Base-by-base conservation (phyloP, 2,888 invertebrate species). In the Ectobius pallidus region DNA sequence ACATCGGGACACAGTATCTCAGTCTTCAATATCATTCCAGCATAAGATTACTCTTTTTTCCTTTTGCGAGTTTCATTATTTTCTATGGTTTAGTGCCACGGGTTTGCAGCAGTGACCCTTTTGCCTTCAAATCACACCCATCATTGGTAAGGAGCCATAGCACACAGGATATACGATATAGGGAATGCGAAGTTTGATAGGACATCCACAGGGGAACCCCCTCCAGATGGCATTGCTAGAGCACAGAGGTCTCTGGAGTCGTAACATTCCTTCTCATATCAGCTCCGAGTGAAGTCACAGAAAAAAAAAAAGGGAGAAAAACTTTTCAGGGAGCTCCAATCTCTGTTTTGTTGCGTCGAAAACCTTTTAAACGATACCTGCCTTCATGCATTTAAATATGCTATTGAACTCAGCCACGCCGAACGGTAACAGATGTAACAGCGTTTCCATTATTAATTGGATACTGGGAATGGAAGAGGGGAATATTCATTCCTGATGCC, bases 201-300 rank as follows among this genome's bases (percentile, higher is more conserved):
- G 68, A 68, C 68, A 55, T 65, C 68, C 68, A 44, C 55, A 68
- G 72, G 55, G 67, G 61, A 58, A 65, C 52, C 67, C 72, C n/a
- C n/a, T n/a, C n/a, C 68, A 72, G 72, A 72, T 72, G 65, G 71
- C 71, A 71, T 65, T 71, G 71, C 65, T 16, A 25, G 25, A 27
- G 27, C 55, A 55, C 55, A 27, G 30, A 71, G 39, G 20, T 39
- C 63, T 71, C 63, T 22, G 44, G 52, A 62, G 69, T 63, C 73
- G 69, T 73, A 69, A 73, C 73, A 69, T 73, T 73, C 73, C 69
- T 73, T 69, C 73, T 69, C 58, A 73, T 73, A 73, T 69, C 73
- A 63, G 73, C 69, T 73, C 46, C 70, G 69, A 73, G 69, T 49
- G 34, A 49, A 55, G 67, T 27, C 1, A 69, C 65, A 68, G 52